phyloP scores from a whole-genome alignment of 1,140 invertebrate species.

The Oppia nitens region DNA sequence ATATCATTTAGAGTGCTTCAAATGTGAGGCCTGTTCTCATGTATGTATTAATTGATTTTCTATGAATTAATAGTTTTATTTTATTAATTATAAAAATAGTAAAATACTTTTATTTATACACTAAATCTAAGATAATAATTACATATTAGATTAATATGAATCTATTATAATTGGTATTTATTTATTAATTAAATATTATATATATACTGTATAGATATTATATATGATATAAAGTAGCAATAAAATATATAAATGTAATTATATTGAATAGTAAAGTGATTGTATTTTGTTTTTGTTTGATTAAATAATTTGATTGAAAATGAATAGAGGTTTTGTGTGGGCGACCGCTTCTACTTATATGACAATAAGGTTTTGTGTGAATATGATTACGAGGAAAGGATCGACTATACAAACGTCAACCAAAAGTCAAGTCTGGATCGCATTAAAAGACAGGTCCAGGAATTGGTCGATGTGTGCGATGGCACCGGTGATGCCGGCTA shows the following conservation, averaged over 20 bases:
- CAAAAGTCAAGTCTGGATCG: conserved; percentile 69
- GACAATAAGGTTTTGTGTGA: conserved; percentile 87
- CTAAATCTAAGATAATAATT: too few species aligned
- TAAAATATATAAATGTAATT: background rate
- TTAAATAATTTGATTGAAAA: too few species aligned
- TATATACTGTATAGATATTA: too few species aligned
- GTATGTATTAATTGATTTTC: too few species aligned
- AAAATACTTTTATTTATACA: too few species aligned
- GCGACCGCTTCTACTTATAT: conserved; percentile 75
- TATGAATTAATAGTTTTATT: too few species aligned
- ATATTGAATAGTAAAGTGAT: conserved; percentile 14
- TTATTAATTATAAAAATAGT: too few species aligned
- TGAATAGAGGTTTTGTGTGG: conserved; percentile 86
- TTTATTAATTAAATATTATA: too few species aligned
- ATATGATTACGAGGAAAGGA: conserved; percentile 78
- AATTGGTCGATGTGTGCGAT: conserved; percentile 21
- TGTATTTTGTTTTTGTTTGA: conserved; percentile 24
- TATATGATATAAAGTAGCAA: background rate
- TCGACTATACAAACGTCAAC: conserved; percentile 73
- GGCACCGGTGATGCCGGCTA: conserved; percentile 31
- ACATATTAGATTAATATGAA: too few species aligned
- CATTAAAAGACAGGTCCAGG: conserved; percentile 61
- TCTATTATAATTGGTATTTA: too few species aligned
- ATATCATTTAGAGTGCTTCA: too few species aligned
- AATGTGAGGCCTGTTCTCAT: too few species aligned